These are phyloP conservation scores for Trachops cirrhosus DNA, from an alignment of 2,797 vertebrate genomes.

Conservation along the genomic window DNA sequence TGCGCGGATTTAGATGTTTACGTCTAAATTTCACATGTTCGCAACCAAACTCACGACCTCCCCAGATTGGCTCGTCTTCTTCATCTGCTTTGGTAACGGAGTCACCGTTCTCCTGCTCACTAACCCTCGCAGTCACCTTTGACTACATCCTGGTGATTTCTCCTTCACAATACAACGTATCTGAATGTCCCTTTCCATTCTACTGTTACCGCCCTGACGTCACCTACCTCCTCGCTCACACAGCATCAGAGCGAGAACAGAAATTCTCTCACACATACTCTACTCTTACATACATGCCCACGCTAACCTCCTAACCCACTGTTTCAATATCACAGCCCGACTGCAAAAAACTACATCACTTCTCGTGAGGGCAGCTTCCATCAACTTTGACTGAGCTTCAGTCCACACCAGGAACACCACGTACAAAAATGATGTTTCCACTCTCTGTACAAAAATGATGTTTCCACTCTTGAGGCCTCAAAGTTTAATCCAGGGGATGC, in stretches of 20 bases:
- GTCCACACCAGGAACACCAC: neutral
- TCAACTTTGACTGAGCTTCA: neutral
- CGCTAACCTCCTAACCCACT: neutral
- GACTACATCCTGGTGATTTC: neutral
- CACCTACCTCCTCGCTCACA: neutral
- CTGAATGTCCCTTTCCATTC: neutral
- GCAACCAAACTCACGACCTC: neutral
- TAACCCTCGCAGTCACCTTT: neutral
- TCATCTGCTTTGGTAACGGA: neutral
- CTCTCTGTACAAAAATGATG: neutral
- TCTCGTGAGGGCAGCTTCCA: neutral
- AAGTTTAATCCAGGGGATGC: neutral
- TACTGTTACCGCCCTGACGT: neutral
- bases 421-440: neutral
- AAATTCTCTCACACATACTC: neutral
- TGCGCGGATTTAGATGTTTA: neutral
- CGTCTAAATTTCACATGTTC: neutral
- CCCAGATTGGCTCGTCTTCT: neutral
- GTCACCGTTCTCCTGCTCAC: neutral
- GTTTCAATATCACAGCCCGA: neutral
- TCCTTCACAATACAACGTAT: neutral
- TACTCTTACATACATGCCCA: neutral
- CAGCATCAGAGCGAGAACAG: neutral
- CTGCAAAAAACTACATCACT: neutral
- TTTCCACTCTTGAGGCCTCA: neutral